A percentile compares a stretch with the other conserved stretches of the same genome.
Evolutionary conservation across 2,797 vertebrate species (phyloP).

Genomic region (Serranus cabrilla): DNA sequence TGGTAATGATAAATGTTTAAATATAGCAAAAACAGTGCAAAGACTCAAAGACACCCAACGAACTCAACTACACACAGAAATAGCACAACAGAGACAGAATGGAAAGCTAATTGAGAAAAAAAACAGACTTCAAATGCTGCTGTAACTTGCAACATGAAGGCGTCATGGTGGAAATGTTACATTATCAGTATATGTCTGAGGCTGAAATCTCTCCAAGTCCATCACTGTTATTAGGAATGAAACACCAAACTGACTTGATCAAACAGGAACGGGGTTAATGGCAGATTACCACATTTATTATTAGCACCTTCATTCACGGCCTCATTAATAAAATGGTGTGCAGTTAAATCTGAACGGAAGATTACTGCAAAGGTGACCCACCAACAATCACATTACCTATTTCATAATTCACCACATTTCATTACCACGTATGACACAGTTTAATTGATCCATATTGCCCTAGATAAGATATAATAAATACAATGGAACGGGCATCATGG

Average conservation of each 20-base stretch:
- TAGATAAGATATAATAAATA: background rate
- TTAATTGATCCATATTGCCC: background rate
- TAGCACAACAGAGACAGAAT: too few relatives aligned
- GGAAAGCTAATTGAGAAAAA: too few relatives aligned
- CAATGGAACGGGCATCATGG: background rate
- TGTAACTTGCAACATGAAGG: too few relatives aligned
- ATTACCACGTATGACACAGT: background rate
- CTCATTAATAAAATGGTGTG: constrained; percentile 46
- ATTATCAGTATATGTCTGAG: background rate
- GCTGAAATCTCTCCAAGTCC: constrained; percentile 1
- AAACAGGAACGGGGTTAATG: constrained; percentile 56
- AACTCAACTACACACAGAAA: too few relatives aligned
- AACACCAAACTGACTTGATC: constrained; percentile 25
- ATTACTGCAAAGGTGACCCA: constrained; percentile 12
- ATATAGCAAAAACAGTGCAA: too few relatives aligned
- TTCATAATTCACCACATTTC: background rate
- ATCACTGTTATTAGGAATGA: constrained; percentile 21
- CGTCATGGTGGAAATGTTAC: too few relatives aligned
- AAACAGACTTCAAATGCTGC: too few relatives aligned
- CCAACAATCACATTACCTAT: background rate
- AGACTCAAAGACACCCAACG: too few relatives aligned
- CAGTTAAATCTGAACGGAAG: constrained; percentile 50
- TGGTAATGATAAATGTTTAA: too few relatives aligned
- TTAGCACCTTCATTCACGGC: constrained; percentile 39
- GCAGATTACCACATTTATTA: constrained; percentile 51